Conservation (phyloP, 2,888 invertebrate species). For the Orthosia gothica region DNA sequence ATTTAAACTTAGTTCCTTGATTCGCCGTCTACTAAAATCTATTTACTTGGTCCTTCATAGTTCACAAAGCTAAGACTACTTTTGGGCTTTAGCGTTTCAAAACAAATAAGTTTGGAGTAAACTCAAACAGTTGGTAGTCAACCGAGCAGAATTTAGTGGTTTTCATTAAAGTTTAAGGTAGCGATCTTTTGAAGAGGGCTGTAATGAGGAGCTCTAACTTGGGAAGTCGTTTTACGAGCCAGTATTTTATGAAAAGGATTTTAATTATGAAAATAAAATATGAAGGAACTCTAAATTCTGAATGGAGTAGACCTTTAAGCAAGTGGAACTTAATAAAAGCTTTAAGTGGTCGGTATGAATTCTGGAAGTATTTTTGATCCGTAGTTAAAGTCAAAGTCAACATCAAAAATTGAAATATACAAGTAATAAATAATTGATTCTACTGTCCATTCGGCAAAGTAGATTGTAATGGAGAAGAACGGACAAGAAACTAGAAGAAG, state of each 20-base stretch:
- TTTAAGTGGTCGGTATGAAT: constrained; percentile 8
- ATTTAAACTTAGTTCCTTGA: constrained; percentile 26
- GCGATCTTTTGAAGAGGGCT: constrained; percentile 55
- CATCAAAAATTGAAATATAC: too few species aligned
- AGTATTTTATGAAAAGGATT: constrained; percentile 32
- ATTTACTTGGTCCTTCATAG: constrained; percentile 8
- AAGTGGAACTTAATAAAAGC: constrained; percentile 21
- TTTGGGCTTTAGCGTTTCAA: constrained; percentile 48
- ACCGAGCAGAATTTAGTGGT: constrained; percentile 54
- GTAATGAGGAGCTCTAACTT: constrained; percentile 38
- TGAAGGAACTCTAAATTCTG: constrained; percentile 27
- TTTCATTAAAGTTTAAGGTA: constrained; percentile 52
- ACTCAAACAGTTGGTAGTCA: constrained; percentile 57
- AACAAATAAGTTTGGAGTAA: constrained; percentile 61
- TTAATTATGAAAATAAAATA: constrained; percentile 41
- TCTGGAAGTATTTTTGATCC: neutral
- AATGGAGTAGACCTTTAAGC: constrained; percentile 4
- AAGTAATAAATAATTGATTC: too few species aligned
- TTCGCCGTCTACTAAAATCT: constrained; percentile 5
- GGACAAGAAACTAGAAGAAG: too few species aligned
- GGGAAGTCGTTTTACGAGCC: constrained; percentile 17
- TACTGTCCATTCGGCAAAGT: too few species aligned
- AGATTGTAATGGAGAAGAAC: too few species aligned
- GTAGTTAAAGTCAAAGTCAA: too few species aligned
- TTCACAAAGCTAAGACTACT: constrained; percentile 37